Evolutionary conservation across 64 coral and sea anemone species (phyloP).

Genomic region (Anthopleura sola): DNA sequence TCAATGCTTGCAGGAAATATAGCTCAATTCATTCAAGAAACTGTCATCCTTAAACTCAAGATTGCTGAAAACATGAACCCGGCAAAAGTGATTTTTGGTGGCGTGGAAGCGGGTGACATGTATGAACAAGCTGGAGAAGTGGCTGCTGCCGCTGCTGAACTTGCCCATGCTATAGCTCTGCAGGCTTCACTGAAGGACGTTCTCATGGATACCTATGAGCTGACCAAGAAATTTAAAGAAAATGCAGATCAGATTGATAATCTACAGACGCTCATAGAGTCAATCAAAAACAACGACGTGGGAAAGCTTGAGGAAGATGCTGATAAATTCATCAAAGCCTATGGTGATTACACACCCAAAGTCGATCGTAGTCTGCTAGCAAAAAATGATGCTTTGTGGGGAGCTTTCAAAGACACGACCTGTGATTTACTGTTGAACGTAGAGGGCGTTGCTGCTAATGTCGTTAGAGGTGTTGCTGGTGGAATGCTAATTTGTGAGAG

Average conservation of each 20-base stretch:
- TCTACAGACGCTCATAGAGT: neutral
- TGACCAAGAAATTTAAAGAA: conserved; percentile 5
- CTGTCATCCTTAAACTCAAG: neutral
- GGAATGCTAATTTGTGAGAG: conserved; percentile 43
- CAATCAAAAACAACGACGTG: neutral
- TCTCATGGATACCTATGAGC: neutral
- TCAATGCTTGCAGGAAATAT: neutral
- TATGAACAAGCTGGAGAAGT: conserved; percentile 12
- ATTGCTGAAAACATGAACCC: conserved; percentile 53
- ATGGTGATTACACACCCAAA: conserved; percentile 61
- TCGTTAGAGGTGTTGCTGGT: conserved; percentile 12
- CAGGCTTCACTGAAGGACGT: neutral
- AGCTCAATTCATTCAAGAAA: conserved; percentile 13
- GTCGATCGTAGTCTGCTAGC: conserved; percentile 17
- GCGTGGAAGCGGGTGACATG: neutral
- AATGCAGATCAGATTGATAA: conserved; percentile 28
- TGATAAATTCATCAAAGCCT: conserved; percentile 44
- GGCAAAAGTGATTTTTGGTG: conserved; percentile 12
- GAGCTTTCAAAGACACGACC: conserved; percentile 24
- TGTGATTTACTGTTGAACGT: conserved; percentile 32
- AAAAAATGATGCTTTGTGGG: conserved; percentile 36
- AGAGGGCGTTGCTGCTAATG: neutral
- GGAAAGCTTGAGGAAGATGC: conserved; percentile 8
- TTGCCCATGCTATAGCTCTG: neutral
- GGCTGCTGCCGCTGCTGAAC: neutral